These are phyloP conservation scores for Thyatira batis DNA, from an alignment of 2,888 invertebrate genomes.

Conservation along the genomic window DNA sequence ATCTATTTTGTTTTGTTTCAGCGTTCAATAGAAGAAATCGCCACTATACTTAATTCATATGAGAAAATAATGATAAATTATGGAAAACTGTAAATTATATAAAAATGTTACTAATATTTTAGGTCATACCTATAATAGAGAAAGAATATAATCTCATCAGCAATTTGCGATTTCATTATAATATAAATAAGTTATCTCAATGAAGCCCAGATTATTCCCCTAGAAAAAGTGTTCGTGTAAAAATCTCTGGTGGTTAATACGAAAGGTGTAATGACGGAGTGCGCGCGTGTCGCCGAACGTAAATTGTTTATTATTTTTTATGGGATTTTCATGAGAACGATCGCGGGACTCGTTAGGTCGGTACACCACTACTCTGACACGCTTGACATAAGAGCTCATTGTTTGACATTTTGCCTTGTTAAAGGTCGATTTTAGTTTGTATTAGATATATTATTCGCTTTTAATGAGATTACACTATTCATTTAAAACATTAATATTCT, in stretches of 20 bases:
- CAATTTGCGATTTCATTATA: too few species aligned
- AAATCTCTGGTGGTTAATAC: constrained; percentile 45
- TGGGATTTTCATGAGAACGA: constrained; percentile 68
- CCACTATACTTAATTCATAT: not conserved
- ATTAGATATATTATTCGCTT: not conserved
- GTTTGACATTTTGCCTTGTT: constrained; percentile 7
- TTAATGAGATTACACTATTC: not conserved
- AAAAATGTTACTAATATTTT: too few species aligned
- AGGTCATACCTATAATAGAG: too few species aligned
- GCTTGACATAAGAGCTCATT: constrained; percentile 9
- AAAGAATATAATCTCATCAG: too few species aligned
- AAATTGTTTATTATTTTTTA: constrained; percentile 82
- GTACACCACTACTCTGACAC: constrained; percentile 14
- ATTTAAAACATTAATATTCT: too few species aligned
- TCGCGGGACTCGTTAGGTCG: constrained; percentile 52
- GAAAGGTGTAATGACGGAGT: constrained; percentile 57
- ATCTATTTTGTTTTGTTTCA: constrained; percentile 5
- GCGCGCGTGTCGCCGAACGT: constrained; percentile 76
- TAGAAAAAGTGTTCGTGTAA: constrained; percentile 16
- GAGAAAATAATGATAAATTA: too few species aligned
- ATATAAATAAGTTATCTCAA: not conserved
- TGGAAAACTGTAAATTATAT: too few species aligned
- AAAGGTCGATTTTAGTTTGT: not conserved
- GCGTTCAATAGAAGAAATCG: constrained; percentile 11
- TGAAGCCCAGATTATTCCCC: not conserved